These are phyloP conservation scores for Xiphias gladius DNA, from an alignment of 2,113 vertebrate genomes.

Conservation along the genomic window DNA sequence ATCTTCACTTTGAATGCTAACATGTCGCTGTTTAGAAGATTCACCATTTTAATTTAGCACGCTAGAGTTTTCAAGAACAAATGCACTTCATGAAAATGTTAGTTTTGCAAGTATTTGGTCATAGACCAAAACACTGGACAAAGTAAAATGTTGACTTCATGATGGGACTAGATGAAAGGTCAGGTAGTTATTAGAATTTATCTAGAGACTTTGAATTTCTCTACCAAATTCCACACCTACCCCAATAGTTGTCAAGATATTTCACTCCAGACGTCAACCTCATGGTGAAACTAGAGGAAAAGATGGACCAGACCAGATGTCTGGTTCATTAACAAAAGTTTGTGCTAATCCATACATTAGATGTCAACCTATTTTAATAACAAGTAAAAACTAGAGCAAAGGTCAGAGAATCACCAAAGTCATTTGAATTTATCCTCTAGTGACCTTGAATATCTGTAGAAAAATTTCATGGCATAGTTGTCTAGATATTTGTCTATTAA, in stretches of 20 bases:
- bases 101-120: no score
- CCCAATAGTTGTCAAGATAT: neutral
- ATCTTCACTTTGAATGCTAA: neutral
- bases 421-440: neutral
- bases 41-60: neutral
- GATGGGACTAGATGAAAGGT: no score
- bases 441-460: neutral
- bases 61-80: neutral
- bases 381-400: neutral
- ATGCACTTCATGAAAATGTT: neutral
- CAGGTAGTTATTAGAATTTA: neutral
- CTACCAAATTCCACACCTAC: no score
- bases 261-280: neutral
- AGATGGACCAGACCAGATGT: neutral
- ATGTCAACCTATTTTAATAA: no score
- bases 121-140: no score
- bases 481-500: neutral
- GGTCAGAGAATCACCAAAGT: neutral
- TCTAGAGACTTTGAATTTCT: neutral
- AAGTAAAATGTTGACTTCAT: neutral
- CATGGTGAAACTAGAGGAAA: neutral
- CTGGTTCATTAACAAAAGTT: no score
- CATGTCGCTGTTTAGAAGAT: neutral
- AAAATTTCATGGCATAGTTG: neutral
- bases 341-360: no score